phyloP scores from a whole-genome alignment of 30 jellyfish, hydroid and myxozoan species.

The Nemopilema nomurai region DNA sequence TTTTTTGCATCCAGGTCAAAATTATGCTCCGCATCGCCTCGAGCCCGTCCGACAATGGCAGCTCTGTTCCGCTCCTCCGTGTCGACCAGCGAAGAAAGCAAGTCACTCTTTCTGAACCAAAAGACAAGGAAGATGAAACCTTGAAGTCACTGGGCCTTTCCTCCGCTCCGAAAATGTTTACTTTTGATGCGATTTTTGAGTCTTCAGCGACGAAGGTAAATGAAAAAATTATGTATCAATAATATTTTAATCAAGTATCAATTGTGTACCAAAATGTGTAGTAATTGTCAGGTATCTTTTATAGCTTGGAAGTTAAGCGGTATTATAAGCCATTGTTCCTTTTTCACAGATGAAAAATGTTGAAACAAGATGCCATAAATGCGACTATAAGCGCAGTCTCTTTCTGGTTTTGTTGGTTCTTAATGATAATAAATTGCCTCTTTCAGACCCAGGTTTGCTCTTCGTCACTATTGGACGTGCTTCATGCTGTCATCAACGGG shows the following conservation, averaged over 20 bases:
- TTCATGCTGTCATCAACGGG: constrained; percentile 95
- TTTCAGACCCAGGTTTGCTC: constrained; percentile 76
- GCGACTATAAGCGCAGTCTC: neutral
- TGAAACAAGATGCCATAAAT: too few relatives aligned
- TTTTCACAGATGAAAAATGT: too few relatives aligned
- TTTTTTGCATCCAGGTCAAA: constrained; percentile 59
- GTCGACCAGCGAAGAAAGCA: constrained; percentile 90
- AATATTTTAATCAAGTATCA: too few relatives aligned
- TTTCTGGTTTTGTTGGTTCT: neutral
- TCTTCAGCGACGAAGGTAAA: constrained; percentile 81
- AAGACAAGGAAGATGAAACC: constrained; percentile 30
- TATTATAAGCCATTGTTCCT: too few relatives aligned
- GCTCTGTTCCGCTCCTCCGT: constrained; percentile 56
- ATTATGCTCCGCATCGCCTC: constrained; percentile 92
- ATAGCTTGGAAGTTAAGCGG: too few relatives aligned
- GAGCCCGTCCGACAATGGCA: constrained; percentile 66
- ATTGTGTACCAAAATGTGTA: too few relatives aligned
- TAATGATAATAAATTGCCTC: neutral
- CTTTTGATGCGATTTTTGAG: constrained; percentile 85
- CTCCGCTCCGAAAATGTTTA: constrained; percentile 80
- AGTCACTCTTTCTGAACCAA: constrained; percentile 84
- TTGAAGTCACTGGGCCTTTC: constrained; percentile 43
- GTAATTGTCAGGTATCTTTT: too few relatives aligned
- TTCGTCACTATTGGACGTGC: constrained; percentile 80
- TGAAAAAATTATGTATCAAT: neutral